Conservation (phyloP, 2,113 vertebrate species). For the Pelvicachromis taeniatus region DNA sequence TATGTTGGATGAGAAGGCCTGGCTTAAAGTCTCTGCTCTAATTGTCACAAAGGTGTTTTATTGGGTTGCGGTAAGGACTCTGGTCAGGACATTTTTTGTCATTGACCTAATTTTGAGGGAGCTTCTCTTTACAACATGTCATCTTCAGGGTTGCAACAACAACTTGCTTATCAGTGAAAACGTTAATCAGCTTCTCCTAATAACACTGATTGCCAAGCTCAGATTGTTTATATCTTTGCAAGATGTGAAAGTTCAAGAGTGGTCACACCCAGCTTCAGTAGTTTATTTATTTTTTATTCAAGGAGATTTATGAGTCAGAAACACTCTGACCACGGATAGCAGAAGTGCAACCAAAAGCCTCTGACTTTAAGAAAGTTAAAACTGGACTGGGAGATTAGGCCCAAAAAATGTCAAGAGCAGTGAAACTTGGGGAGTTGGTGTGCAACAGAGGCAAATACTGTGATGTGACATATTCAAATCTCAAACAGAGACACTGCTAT, state of each 20-base stretch:
- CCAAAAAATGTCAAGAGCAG: not conserved
- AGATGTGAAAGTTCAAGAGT: not conserved
- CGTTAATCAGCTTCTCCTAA: not conserved
- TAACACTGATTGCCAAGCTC: not conserved
- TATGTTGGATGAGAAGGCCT: too few species aligned
- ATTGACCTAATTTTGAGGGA: not conserved
- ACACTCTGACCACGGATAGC: not conserved
- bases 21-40: too few species aligned
- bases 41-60: not conserved
- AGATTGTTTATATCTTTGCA: not conserved
- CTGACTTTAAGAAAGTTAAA: not conserved
- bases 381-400: not conserved
- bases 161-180: not conserved
- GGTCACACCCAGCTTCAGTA: not conserved
- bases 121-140: not conserved
- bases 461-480: not conserved
- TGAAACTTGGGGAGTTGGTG: not conserved
- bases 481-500: not conserved
- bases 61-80: not conserved
- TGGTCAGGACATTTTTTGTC: not conserved
- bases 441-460: not conserved
- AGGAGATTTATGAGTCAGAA: not conserved
- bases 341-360: not conserved
- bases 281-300: not conserved
- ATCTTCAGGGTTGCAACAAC: not conserved